phyloP scores from a whole-genome alignment of 2,888 invertebrate genomes.

The Mesodorylaimus sp. region DNA sequence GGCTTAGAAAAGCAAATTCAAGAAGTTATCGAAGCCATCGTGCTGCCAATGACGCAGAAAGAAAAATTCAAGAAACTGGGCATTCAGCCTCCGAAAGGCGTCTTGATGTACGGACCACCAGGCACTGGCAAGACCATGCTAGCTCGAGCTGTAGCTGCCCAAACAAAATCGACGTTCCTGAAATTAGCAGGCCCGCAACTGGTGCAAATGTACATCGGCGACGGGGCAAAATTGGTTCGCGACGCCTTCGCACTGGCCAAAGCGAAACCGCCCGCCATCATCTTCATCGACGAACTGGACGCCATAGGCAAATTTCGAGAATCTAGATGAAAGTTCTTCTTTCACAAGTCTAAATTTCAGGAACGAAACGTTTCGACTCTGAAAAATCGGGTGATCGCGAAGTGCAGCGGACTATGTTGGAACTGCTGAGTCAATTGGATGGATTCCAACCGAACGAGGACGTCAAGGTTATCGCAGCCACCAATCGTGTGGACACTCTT shows the following conservation, averaged over 20 bases:
- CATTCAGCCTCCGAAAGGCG: slow-evolving; percentile 89
- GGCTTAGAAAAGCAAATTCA: slow-evolving; percentile 96
- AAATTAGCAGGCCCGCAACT: slow-evolving; percentile 95
- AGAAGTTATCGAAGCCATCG: slow-evolving; percentile 87
- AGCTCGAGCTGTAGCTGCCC: slow-evolving; percentile 94
- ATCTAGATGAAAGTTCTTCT: no score
- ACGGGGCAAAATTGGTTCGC: slow-evolving; percentile 46
- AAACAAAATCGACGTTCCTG: slow-evolving; percentile 95
- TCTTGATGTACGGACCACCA: slow-evolving; percentile 30
- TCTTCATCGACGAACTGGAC: slow-evolving; percentile 96
- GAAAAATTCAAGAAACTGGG: slow-evolving; percentile 80
- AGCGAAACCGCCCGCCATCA: slow-evolving; percentile 95
- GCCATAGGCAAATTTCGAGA: slow-evolving; percentile 71
- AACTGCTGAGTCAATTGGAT: slow-evolving; percentile 91
- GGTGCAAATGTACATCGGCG: slow-evolving; percentile 94
- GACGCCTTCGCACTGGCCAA: slow-evolving; percentile 95
- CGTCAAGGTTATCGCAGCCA: slow-evolving; percentile 88
- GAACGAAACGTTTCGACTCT: slow-evolving; percentile 52
- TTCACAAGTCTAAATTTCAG: no score
- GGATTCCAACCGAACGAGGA: slow-evolving; percentile 94
- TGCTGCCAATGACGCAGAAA: slow-evolving; percentile 97
- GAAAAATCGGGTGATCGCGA: slow-evolving; percentile 98
- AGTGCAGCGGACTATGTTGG: slow-evolving; percentile 97
- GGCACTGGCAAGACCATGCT: slow-evolving; percentile 74
- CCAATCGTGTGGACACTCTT: slow-evolving; percentile 91